Conservation (phyloP, 1,140 invertebrate species). For the Sycobia sp. region DNA sequence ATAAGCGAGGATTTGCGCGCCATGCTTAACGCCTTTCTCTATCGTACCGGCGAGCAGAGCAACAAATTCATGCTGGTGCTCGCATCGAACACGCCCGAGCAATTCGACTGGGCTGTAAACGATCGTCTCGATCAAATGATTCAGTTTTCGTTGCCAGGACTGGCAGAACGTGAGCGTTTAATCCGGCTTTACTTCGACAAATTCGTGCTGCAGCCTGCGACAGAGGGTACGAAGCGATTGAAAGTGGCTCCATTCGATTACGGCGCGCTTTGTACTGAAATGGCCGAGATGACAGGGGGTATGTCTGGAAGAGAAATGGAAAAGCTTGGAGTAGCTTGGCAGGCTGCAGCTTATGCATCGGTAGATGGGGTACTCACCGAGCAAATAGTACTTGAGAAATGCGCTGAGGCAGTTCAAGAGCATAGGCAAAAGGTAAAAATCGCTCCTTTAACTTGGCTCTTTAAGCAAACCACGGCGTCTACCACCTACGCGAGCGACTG, state of each 20-base stretch:
- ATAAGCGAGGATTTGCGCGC: constrained; percentile 95
- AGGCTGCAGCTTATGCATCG: constrained; percentile 93
- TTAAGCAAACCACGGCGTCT: too few relatives aligned
- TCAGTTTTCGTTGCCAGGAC: constrained; percentile 87
- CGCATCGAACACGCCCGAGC: constrained; percentile 97
- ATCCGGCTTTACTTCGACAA: constrained; percentile 96
- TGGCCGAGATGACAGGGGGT: constrained; percentile 86
- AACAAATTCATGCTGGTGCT: constrained; percentile 96
- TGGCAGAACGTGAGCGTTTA: constrained; percentile 91
- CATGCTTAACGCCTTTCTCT: constrained; percentile 95
- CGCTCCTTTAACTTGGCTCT: too few relatives aligned
- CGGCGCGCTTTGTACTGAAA: constrained; percentile 81
- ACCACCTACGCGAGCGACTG: too few relatives aligned
- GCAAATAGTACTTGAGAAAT: constrained; percentile 88
- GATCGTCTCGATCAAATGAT: constrained; percentile 98
- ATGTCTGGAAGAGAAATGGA: constrained; percentile 97
- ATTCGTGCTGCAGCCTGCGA: constrained; percentile 89
- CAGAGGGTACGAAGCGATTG: constrained; percentile 80
- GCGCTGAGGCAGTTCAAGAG: constrained; percentile 80
- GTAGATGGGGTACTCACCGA: constrained; percentile 90
- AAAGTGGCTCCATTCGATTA: constrained; percentile 96
- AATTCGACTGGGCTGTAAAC: constrained; percentile 98
- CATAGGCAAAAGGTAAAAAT: constrained; percentile 81
- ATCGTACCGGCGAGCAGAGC: constrained; percentile 97
- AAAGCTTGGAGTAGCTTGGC: constrained; percentile 95